Evolutionary conservation across 1,140 invertebrate species (phyloP).

Genomic region (Heterodera carotae): DNA sequence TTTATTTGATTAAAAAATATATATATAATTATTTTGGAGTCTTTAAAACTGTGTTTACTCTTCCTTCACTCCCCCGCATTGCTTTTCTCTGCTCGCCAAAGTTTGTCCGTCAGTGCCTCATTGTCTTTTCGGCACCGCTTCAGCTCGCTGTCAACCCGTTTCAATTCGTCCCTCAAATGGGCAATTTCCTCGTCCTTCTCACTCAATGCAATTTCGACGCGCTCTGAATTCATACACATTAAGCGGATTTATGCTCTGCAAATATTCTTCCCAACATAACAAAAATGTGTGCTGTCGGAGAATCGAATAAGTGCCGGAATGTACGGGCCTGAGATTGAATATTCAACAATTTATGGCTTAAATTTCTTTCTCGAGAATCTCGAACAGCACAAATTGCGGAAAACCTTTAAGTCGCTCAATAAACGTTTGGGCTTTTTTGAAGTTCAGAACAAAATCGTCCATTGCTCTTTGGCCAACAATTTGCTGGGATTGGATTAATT

Average conservation of each 20-base stretch:
- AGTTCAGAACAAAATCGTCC: neutral
- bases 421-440: conserved; percentile 5
- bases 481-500: too few species aligned
- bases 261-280: too few species aligned
- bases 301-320: too few species aligned
- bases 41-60: neutral
- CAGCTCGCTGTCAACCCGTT: neutral
- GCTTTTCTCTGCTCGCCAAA: neutral
- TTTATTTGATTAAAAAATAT: neutral
- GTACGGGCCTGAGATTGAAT: too few species aligned
- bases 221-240: neutral
- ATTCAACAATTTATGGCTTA: too few species aligned
- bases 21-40: neutral
- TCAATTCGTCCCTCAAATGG: conserved; percentile 2
- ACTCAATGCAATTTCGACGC: neutral
- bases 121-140: neutral
- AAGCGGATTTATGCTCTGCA: too few species aligned
- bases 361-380: neutral
- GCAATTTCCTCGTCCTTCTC: conserved; percentile 7
- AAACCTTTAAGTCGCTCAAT: conserved; percentile 3
- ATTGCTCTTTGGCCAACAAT: neutral
- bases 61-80: neutral
- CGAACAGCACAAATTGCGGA: neutral
- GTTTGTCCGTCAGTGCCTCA: neutral
- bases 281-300: too few species aligned